Evolutionary conservation across 2,113 vertebrate genomes (phyloP).

Genomic region (Brachirus orientalis): DNA sequence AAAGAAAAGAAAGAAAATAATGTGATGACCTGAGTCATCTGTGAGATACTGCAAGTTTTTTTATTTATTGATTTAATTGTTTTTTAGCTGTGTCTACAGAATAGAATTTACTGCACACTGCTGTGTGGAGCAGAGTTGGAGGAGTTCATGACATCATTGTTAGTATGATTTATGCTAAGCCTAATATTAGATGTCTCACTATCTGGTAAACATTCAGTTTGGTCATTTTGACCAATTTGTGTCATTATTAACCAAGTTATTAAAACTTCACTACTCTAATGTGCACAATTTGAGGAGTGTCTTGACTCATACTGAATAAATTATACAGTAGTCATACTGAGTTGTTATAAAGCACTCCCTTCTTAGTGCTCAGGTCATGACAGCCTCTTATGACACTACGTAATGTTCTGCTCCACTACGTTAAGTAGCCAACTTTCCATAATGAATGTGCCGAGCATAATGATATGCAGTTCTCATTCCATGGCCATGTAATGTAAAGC

Average conservation of each 20-base stretch:
- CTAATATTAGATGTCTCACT: conserved; percentile 10
- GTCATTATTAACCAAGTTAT: neutral
- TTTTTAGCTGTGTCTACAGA: neutral
- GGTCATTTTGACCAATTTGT: neutral
- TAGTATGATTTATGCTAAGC: neutral
- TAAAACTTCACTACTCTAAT: neutral
- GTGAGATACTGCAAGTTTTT: neutral
- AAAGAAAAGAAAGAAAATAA: too few relatives aligned
- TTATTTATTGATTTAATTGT: neutral
- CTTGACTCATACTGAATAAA: neutral
- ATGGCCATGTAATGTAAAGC: conserved; percentile 59
- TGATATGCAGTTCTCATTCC: conserved; percentile 50
- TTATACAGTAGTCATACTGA: neutral
- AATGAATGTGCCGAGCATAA: conserved; percentile 44
- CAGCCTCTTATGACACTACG: neutral
- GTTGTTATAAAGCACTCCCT: neutral
- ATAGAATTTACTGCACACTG: neutral
- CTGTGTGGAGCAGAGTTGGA: neutral
- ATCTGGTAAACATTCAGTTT: neutral
- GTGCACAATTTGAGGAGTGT: neutral
- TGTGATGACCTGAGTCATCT: too few relatives aligned
- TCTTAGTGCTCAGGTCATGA: conserved; percentile 9
- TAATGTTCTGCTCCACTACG: conserved; percentile 16
- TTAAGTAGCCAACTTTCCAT: conserved; percentile 30
- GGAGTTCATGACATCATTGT: neutral